phyloP scores from a whole-genome alignment of 2,797 vertebrate genomes.

The Syngnathus acus region DNA sequence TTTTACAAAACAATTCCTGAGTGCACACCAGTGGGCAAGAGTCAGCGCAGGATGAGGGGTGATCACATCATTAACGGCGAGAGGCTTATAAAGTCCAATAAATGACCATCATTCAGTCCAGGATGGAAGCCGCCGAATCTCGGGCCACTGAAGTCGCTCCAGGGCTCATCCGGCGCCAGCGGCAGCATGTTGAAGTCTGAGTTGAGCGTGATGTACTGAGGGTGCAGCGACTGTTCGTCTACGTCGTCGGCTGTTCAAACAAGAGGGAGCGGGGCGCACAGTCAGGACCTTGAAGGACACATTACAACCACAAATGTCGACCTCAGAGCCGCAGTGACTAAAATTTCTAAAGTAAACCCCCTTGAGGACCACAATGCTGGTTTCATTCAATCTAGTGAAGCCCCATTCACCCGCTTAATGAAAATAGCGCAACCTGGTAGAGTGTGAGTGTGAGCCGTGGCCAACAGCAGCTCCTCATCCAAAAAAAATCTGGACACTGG shows the following conservation, averaged over 20 bases:
- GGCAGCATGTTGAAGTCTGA: conserved; percentile 1
- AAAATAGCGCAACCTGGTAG: too few relatives aligned
- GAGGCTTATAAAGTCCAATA: neutral
- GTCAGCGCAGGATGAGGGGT: neutral
- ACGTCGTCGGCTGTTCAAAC: conserved; percentile 50
- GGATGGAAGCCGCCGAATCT: neutral
- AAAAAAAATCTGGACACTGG: neutral
- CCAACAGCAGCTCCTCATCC: neutral
- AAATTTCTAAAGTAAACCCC: neutral
- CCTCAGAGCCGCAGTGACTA: neutral
- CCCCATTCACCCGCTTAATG: too few relatives aligned
- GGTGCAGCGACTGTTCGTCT: conserved; percentile 27
- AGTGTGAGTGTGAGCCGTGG: neutral
- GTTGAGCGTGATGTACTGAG: conserved; percentile 51
- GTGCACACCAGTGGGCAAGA: neutral
- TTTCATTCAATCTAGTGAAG: neutral
- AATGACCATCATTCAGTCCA: neutral
- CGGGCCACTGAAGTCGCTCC: conserved; percentile 9
- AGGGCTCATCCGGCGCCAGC: conserved; percentile 8
- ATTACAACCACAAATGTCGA: neutral
- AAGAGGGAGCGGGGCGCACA: neutral
- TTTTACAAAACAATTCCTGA: neutral
- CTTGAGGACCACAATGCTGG: neutral
- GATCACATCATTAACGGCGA: neutral
- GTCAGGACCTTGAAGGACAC: neutral